phyloP scores from a whole-genome alignment of 37 sponge, comb jelly and placozoan genomes.

The Beroe ovata region DNA sequence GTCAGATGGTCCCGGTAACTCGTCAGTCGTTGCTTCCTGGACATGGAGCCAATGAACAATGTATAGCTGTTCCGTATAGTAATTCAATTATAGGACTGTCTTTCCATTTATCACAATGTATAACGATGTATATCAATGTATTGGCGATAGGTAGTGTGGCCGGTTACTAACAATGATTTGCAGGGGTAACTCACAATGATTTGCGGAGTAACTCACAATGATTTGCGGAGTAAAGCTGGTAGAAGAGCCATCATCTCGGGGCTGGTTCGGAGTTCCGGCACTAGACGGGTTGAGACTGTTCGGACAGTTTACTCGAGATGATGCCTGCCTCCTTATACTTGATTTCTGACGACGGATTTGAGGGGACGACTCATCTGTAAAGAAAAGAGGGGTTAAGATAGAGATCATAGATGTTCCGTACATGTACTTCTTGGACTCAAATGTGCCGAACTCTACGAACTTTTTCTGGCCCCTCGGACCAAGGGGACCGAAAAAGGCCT shows the following conservation, averaged over 20 bases:
- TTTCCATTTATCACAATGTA: too few species aligned
- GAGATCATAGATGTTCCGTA: too few species aligned
- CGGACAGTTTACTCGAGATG: constrained; percentile 5
- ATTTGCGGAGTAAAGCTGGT: not conserved
- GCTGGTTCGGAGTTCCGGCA: not conserved
- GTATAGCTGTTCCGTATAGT: too few species aligned
- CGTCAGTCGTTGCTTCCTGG: not conserved
- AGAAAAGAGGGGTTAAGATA: not conserved
- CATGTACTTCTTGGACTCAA: too few species aligned
- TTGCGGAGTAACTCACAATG: not conserved
- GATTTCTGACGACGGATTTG: constrained; percentile 60
- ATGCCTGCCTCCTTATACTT: not conserved
- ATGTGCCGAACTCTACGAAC: too few species aligned
- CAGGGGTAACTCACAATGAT: not conserved
- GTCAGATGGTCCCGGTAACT: not conserved
- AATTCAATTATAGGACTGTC: too few species aligned
- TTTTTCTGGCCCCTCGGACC: too few species aligned
- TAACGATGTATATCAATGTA: too few species aligned
- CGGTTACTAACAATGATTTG: too few species aligned
- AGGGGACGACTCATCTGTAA: constrained; percentile 56
- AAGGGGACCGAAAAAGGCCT: too few species aligned
- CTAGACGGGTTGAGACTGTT: not conserved
- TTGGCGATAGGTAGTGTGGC: too few species aligned
- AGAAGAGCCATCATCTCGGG: not conserved
- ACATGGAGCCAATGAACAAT: too few species aligned